A percentile compares a stretch with the other conserved stretches of the same genome.
Evolutionary conservation across 2,113 vertebrate genomes (phyloP).

Genomic region (Grallaria varia): DNA sequence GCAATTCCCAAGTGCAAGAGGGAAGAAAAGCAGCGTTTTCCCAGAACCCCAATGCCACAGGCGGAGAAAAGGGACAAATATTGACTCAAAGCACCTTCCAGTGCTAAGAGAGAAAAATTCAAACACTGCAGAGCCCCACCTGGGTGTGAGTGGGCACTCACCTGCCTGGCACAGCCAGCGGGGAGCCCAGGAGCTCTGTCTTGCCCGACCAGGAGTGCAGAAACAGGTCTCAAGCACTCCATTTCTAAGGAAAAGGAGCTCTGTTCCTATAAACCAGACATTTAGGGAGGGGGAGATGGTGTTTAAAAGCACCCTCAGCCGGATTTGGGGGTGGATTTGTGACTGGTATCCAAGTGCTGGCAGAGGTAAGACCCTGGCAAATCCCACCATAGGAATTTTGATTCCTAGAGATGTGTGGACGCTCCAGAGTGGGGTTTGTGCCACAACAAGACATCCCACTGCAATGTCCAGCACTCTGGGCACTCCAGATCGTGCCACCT

Average conservation of each 20-base stretch:
- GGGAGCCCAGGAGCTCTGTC: accelerated
- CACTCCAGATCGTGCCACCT: not conserved
- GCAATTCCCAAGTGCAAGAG: not conserved
- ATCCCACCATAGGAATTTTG: not conserved
- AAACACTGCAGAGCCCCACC: not conserved
- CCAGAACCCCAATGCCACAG: not conserved
- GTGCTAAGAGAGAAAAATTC: not conserved
- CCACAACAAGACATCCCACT: not conserved
- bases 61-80: not conserved
- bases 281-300: accelerated
- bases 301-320: accelerated
- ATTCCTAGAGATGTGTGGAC: not conserved
- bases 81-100: not conserved
- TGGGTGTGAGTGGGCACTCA: not conserved
- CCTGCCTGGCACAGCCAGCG: not conserved
- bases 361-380: not conserved
- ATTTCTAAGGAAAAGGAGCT: not conserved
- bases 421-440: accelerated
- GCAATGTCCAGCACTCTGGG: not conserved
- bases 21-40: not conserved
- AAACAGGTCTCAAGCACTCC: accelerated
- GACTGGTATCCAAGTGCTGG: not conserved
- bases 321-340: not conserved
- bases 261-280: not conserved
- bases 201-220: accelerated